These are phyloP conservation scores for Ellobius talpinus DNA, from an alignment of 2,113 vertebrate species.

Conservation along the genomic window DNA sequence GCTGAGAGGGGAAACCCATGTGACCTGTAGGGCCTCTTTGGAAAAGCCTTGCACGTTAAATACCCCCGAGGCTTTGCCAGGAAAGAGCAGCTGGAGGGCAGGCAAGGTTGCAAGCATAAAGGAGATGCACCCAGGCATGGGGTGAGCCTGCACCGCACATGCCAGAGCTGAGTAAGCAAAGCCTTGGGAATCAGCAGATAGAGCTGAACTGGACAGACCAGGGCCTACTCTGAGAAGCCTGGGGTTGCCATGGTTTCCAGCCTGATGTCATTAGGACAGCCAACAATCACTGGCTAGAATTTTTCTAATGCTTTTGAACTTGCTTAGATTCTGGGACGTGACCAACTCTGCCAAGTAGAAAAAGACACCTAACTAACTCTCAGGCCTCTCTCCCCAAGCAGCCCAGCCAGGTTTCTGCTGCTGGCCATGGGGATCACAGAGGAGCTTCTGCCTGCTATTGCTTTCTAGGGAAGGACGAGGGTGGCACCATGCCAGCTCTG, in stretches of 20 bases:
- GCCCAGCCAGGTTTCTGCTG: background rate
- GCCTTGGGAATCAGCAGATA: background rate
- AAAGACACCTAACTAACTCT: background rate
- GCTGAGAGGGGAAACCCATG: background rate
- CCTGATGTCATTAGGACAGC: background rate
- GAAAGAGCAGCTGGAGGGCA: background rate
- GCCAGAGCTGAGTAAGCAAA: slow-evolving; percentile 57
- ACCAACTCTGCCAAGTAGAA: background rate
- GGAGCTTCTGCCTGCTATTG: accelerated
- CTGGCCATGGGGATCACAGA: background rate
- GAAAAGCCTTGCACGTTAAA: slow-evolving; percentile 13
- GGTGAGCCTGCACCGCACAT: background rate
- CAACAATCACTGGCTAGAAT: slow-evolving; percentile 33
- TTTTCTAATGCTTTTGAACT: slow-evolving; percentile 42
- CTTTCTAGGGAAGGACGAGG: background rate
- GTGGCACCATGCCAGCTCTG: accelerated
- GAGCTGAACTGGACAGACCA: background rate
- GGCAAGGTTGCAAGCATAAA: background rate
- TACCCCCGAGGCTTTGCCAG: slow-evolving; percentile 5
- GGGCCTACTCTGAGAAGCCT: slow-evolving; percentile 13
- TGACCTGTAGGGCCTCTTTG: slow-evolving; percentile 31
- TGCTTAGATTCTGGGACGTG: background rate
- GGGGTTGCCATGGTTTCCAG: slow-evolving; percentile 65
- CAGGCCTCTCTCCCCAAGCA: background rate
- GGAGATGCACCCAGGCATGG: background rate